Evolutionary conservation across 2,888 invertebrate species (phyloP).

Genomic region (Cosmia pyralina): DNA sequence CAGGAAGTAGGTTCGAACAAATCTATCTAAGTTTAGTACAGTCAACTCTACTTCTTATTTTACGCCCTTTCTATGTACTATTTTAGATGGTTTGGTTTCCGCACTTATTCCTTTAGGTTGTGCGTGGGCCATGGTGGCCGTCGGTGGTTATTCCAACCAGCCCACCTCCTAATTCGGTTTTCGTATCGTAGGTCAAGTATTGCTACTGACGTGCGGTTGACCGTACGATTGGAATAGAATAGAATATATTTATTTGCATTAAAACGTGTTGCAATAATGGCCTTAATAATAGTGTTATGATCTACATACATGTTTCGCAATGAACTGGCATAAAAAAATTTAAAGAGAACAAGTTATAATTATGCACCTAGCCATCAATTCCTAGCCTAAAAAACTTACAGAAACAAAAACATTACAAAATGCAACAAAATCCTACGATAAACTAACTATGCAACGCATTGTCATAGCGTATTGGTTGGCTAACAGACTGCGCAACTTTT

Average conservation of each 20-base stretch:
- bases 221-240: not conserved
- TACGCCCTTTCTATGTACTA: not conserved
- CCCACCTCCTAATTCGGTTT: too few species aligned
- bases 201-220: not conserved
- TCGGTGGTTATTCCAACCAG: too few species aligned
- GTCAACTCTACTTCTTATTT: not conserved
- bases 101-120: too few species aligned
- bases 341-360: too few species aligned
- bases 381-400: constrained; percentile 7
- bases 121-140: too few species aligned
- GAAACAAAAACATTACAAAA: constrained; percentile 16
- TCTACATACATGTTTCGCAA: too few species aligned
- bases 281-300: too few species aligned
- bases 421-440: constrained; percentile 19
- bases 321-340: too few species aligned
- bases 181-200: not conserved
- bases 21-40: not conserved
- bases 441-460: constrained; percentile 11
- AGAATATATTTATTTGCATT: too few species aligned
- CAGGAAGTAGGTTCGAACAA: not conserved
- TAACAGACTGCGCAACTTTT: constrained; percentile 21
- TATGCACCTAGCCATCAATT: too few species aligned
- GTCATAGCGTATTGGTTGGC: constrained; percentile 11
- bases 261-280: too few species aligned
- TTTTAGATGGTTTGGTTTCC: too few species aligned